Percentiles rank a stretch among this genome's conserved stretches.
Conservation (phyloP, 1,140 invertebrate genomes). For the Rhagoletis zephyria region DNA sequence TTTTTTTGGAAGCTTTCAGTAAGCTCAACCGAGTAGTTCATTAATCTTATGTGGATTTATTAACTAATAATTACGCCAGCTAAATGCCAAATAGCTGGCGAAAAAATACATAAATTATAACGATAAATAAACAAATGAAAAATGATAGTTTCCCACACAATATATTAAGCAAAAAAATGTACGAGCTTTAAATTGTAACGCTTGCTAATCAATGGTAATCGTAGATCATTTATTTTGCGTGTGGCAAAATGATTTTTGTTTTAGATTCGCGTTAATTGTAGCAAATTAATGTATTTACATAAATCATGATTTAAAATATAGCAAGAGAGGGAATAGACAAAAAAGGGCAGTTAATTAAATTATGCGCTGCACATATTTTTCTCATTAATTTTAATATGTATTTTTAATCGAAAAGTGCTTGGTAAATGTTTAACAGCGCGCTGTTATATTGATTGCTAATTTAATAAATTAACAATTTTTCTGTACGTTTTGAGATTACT, state of each 20-base stretch:
- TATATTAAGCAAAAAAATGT: too few species aligned
- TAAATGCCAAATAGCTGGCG: background rate
- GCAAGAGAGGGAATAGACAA: too few species aligned
- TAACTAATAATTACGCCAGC: slow-evolving; percentile 2
- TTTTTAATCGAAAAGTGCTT: too few species aligned
- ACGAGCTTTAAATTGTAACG: background rate
- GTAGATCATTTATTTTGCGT: background rate
- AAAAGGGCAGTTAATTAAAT: too few species aligned
- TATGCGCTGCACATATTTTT: too few species aligned
- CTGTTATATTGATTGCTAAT: too few species aligned
- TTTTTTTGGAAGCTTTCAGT: background rate
- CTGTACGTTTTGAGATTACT: too few species aligned
- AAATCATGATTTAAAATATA: background rate
- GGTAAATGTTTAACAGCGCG: too few species aligned
- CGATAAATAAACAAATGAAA: background rate
- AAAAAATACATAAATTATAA: background rate
- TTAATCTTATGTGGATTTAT: slow-evolving; percentile 16
- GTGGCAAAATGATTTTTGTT: background rate
- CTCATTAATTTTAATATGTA: too few species aligned
- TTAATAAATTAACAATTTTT: too few species aligned
- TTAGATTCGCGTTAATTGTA: background rate
- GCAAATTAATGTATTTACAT: slow-evolving; percentile 2
- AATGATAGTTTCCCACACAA: slow-evolving; percentile 11
- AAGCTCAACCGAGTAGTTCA: background rate
- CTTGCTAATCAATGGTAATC: slow-evolving; percentile 9